Base-by-base conservation (phyloP, 1,140 invertebrate genomes). In the Meloidogyne chitwoodi region DNA sequence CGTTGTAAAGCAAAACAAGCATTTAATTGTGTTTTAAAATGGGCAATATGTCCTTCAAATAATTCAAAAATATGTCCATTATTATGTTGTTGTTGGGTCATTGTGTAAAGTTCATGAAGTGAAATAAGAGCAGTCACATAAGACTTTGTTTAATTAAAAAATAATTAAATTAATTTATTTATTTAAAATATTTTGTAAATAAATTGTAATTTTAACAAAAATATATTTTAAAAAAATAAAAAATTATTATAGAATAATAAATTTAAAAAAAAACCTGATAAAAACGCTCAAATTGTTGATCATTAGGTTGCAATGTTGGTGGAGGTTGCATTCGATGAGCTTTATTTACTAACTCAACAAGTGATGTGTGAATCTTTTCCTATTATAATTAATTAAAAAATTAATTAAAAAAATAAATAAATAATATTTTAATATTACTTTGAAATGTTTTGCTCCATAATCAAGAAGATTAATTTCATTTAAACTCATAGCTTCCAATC, bases 241-340 rank as follows among this genome's bases (percentile, higher is more conserved):
- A n/a, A n/a, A n/a, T n/a, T n/a, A n/a, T n/a, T n/a, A n/a, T n/a
- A n/a, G n/a, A n/a, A n/a, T n/a, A n/a, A 16, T 44, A 6, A 44
- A 44, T 41, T 4, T 41, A 67, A 27, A 24, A 27, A 79, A 14
- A 19, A 62, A 79, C 79, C 48, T 81, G 80, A 48, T 83, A 81
- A 61, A 81, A 81, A 26, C 77, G 71, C 26, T 81, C 80, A 64
- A 83, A 81, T 38, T 66, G 56, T 62, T 48, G 76, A 41, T 81
- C 80, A 26, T 68, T 76, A 6, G 34, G 69, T 34, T 74, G 66
- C 22, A 83, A 83, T 6, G 75, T 71, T 1, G 68, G 31, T 16
- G 80, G 80, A 16, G 80, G 81, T 56, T 81, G 81, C 81, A 81
- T 83, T 22, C 80, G 68, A 38, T 81, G 80, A 22, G 80, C 80